Base-by-base conservation (phyloP, 2,113 vertebrate genomes). In the Caretta caretta region DNA sequence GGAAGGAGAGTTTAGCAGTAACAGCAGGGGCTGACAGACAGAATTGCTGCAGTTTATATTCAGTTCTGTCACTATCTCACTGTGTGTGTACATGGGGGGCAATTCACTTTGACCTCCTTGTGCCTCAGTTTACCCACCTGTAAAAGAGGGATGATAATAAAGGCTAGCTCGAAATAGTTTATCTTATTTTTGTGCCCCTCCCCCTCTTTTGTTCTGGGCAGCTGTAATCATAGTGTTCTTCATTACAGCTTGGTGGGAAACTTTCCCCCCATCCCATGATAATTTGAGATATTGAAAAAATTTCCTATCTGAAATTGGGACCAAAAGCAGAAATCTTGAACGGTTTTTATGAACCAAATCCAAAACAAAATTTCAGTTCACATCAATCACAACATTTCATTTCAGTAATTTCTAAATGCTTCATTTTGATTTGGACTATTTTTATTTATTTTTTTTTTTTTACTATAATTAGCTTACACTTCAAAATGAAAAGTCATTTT, bases 191-290 rank as follows among this genome's bases (percentile, higher is more conserved):
- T 72, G 35, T 72, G 19, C 4, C 65, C 35, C n/a, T 85, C 88
- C 8, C 2, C 35, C 46, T 57, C 5, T 3, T 85, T 53, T 85
- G 49, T 83, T 31, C 11, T 56, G 22, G 27, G 53, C 65, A 80
- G 75, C 31, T 14, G 72, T 48, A 80, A 83, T 80, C 0, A 0
- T 2, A 0, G 0, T 62, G 19, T 84, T 87, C 57, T 72, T 38
- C n/a, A 38, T 72, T 72, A 20, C 65, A 72, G 65, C 65, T 22
- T 38, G 65, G 9, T 72, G 65, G 65, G 65, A 72, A 38, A 72
- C n/a, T 10, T 20, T 3, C 16, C 65, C 7, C 65, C 65, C 16
- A 7, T 35, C 35, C n/a, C 35, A 69, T 19, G 4, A 69, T 8
- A 69, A n/a, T 69, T n/a, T 69, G 65, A 69, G 31, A 65, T n/a